Evolutionary conservation across 1,140 invertebrate species (phyloP).

Genomic region (Bombyx mandarina): DNA sequence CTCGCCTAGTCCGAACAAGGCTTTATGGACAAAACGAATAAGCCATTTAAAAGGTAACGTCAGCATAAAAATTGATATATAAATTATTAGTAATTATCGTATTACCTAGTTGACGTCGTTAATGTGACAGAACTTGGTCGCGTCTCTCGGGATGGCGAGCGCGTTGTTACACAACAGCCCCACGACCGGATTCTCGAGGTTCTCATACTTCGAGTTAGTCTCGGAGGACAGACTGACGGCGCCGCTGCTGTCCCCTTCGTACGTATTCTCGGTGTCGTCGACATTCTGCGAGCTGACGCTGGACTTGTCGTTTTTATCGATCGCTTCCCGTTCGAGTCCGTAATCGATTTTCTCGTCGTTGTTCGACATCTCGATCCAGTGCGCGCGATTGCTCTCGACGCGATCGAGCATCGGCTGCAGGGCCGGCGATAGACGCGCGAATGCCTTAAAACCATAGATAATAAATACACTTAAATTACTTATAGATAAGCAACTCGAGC

Average conservation of each 20-base stretch:
- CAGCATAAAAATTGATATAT: too few species aligned
- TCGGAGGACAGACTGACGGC: constrained; percentile 58
- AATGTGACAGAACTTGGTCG: constrained; percentile 46
- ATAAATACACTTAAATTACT: too few species aligned
- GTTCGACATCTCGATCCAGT: constrained; percentile 85
- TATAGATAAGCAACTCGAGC: too few species aligned
- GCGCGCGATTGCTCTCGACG: constrained; percentile 84
- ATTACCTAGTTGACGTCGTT: constrained; percentile 44
- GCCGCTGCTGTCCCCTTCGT: constrained; percentile 58
- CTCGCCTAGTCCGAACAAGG: too few species aligned
- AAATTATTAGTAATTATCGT: too few species aligned
- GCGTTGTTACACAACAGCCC: constrained; percentile 50
- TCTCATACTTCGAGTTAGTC: constrained; percentile 60
- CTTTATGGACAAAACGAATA: too few species aligned
- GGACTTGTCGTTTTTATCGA: constrained; percentile 47
- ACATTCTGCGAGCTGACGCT: constrained; percentile 52
- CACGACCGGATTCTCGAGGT: constrained; percentile 59
- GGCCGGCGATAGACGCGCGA: constrained; percentile 83
- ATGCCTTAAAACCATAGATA: constrained; percentile 76
- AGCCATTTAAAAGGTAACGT: too few species aligned
- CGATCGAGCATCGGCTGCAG: constrained; percentile 87
- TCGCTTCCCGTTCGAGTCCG: constrained; percentile 31
- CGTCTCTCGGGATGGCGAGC: constrained; percentile 35
- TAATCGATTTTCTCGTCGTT: constrained; percentile 61
- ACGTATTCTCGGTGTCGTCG: constrained; percentile 54